Evolutionary conservation across 2,888 invertebrate genomes (phyloP), one percentile per base, ranked within the genome.

Genomic region (Xylota sylvarum): DNA sequence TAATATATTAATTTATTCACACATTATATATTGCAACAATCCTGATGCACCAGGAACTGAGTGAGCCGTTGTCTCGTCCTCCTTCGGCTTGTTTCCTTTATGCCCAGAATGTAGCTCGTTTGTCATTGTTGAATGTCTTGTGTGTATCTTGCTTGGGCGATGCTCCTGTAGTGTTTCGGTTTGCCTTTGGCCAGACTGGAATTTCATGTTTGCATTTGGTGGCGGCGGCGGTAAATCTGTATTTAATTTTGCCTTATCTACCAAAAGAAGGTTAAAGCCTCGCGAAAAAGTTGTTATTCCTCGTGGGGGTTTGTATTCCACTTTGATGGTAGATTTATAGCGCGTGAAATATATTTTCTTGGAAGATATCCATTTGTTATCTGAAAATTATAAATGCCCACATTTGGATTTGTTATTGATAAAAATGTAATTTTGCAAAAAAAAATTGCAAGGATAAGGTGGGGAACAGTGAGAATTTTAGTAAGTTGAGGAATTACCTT

Each of bases 1-100:
- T 81, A 76, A 81, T 85, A 76, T 81, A 67, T 80, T 85, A 76
- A 85, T 85, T 85, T 85, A 81, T 85, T 85, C 81, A 50, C 76
- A 74, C 56, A 32, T 55, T 43, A 58, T 56, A 58, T 56, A 64
- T 55, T 56, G 37, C 55, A 55, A 43, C 40, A 50, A 40, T 69
- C 48, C 79, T 84, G 60, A n/a, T 60, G 30, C 52, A 73, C 60
- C 79, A 62, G 60, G 73, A 69, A 84, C 72, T 70, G 78, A 74
- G 52, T 62, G 77, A 82, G 69, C 70, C 62, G 74, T 81, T 55
- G 74, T 50, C 55, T 55, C 30, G 30, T 50, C 37, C 30, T 58
- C 58, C 19, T 46, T 46, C 69, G 27, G 64, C 27, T 19, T 43
- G 56, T 48, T 72, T 48, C 50, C 32, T 37, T 58, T 43, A 30